Evolutionary conservation across 2,888 invertebrate genomes (phyloP).

Genomic region (Drosophila tripunctata): DNA sequence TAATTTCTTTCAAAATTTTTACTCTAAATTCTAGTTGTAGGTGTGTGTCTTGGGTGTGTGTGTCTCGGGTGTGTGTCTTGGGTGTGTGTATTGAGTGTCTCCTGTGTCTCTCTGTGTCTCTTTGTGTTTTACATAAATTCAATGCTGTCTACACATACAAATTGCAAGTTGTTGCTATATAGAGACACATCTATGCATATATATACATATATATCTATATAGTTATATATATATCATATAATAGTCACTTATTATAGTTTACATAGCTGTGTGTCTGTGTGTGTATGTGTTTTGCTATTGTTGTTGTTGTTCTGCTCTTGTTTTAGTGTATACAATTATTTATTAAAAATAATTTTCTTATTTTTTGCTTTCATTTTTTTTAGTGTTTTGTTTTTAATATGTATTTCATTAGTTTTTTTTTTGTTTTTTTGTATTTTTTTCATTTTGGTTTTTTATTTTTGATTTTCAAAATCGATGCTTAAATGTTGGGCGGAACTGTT

Average conservation of each 20-base stretch:
- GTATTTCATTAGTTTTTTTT: conserved; percentile 20
- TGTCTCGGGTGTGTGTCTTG: conserved; percentile 6
- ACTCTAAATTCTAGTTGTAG: conserved; percentile 16
- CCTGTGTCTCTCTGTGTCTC: conserved; percentile 3
- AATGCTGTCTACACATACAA: conserved; percentile 13
- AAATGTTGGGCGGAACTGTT: conserved; percentile 76
- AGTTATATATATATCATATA: conserved; percentile 19
- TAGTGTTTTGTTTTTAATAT: conserved; percentile 31
- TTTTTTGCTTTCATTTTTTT: conserved; percentile 16
- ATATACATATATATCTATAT: conserved; percentile 5
- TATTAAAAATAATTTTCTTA: conserved; percentile 52
- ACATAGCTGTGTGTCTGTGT: conserved; percentile 3
- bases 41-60: conserved; percentile 16
- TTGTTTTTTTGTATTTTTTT: conserved; percentile 19
- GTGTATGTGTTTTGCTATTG: conserved; percentile 20
- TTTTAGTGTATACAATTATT: conserved; percentile 52
- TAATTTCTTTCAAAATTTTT: conserved; percentile 6
- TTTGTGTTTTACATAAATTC: conserved; percentile 10
- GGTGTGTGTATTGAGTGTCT: conserved; percentile 3
- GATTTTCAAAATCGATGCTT: conserved; percentile 76
- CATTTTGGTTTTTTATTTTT: conserved; percentile 44
- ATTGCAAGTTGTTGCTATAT: conserved; percentile 13
- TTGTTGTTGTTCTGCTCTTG: conserved; percentile 16
- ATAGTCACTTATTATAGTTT: conserved; percentile 7
- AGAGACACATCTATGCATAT: neutral